Conservation (phyloP, 2,113 vertebrate genomes). For the Scortum barcoo region DNA sequence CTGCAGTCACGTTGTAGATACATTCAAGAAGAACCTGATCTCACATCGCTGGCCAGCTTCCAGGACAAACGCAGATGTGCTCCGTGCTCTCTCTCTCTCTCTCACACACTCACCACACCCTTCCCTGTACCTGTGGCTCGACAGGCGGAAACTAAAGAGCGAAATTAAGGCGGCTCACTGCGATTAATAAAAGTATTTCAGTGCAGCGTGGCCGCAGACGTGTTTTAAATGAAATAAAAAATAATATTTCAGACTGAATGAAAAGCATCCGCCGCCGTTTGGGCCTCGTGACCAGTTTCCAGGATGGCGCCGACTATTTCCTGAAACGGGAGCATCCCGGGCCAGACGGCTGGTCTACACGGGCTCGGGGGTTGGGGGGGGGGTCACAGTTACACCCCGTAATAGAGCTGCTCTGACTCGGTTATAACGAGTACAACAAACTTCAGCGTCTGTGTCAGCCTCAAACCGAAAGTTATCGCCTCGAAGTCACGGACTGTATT, state of each 20-base stretch:
- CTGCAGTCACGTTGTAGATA: neutral
- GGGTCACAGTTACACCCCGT: neutral
- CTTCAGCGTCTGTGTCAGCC: neutral
- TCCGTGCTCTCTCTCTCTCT: neutral
- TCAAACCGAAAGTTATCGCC: too few relatives aligned
- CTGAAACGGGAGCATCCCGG: conserved; percentile 40
- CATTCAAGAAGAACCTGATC: neutral
- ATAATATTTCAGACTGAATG: neutral
- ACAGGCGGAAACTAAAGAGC: conserved; percentile 26
- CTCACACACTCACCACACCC: conserved; percentile 72
- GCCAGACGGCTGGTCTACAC: neutral
- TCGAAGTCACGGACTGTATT: too few relatives aligned
- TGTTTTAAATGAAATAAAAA: neutral
- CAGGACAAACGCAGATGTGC: neutral
- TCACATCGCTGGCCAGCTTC: neutral
- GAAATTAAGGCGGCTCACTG: neutral
- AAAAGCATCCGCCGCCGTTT: neutral
- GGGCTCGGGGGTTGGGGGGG: too few relatives aligned
- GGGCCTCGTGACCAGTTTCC: conserved; percentile 67
- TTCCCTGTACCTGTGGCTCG: conserved; percentile 73
- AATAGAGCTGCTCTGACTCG: fast-evolving
- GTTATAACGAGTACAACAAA: neutral
- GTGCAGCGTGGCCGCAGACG: fast-evolving
- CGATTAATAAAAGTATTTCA: neutral
- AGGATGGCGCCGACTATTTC: conserved; percentile 67